A percentile compares a stretch with the other conserved stretches of the same genome.
Conservation (phyloP, 2,113 vertebrate genomes). For the Synchiropus splendidus region DNA sequence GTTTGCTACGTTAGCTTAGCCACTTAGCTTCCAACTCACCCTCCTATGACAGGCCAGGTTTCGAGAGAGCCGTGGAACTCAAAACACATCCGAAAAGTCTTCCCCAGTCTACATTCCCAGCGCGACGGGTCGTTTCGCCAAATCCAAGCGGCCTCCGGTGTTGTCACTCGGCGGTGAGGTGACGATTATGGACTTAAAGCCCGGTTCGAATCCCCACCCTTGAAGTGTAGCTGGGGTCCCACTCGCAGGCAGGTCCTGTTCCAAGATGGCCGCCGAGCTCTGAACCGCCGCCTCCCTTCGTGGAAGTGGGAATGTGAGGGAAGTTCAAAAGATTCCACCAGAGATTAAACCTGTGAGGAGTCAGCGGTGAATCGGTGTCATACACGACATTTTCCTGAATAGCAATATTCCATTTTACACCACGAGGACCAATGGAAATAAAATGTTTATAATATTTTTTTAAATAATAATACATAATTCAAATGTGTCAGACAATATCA, state of each 20-base stretch:
- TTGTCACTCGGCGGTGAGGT: constrained; percentile 37
- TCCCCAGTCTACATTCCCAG: constrained; percentile 15
- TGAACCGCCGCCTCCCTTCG: constrained; percentile 60
- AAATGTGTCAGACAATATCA: too few species aligned
- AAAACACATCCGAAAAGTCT: constrained; percentile 27
- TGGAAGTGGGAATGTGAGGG: constrained; percentile 31
- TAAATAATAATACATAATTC: too few species aligned
- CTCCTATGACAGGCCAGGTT: constrained; percentile 62
- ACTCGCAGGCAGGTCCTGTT: constrained; percentile 51
- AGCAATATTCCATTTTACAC: too few species aligned
- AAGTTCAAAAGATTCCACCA: constrained; percentile 35
- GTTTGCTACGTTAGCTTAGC: constrained; percentile 61
- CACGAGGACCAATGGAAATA: too few species aligned
- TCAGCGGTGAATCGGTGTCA: too few species aligned
- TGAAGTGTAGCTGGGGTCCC: constrained; percentile 57
- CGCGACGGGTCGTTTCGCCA: neutral
- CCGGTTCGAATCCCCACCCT: constrained; percentile 61
- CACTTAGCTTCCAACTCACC: constrained; percentile 58
- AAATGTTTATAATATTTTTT: too few species aligned
- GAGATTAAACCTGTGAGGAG: too few species aligned
- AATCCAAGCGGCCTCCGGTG: constrained; percentile 10
- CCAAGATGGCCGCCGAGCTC: constrained; percentile 72
- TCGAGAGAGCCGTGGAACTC: constrained; percentile 44
- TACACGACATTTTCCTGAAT: too few species aligned
- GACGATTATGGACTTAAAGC: constrained; percentile 12